Evolutionary conservation across 2,797 vertebrate species (phyloP), one percentile per base, ranked within the genome.

Genomic region (Menidia menidia): DNA sequence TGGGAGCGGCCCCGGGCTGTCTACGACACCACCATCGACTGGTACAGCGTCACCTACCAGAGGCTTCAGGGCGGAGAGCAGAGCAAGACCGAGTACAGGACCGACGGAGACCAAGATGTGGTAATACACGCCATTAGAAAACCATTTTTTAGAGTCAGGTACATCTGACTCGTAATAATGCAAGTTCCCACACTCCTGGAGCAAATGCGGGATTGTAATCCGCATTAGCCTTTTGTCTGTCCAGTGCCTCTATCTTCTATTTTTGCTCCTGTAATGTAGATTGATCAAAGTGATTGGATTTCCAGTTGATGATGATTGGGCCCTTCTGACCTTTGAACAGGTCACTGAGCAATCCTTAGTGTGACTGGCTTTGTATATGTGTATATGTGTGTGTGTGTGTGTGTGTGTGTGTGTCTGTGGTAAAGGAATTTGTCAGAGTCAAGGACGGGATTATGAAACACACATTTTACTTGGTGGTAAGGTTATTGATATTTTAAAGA

Each of bases 61-160:
- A 93, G 94, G 31, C 78, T 99, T 61, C 96, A 98, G 83, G 97
- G 95, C 74, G 89, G 81, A 55, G 93, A 96, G 69, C 93, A 95
- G 80, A 94, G 73, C 55, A 97, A 95, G 86, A 95, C 93, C n/a
- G 95, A 97, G 85, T 97, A 96, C 93, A 92, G 98, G 90, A 99
- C 98, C 0, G 98, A 99, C 52, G 98, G 97, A 75, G 98, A 99
- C 92, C 98, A 99, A 88, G 98, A 99, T 71, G 95, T 98, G 96
- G 98, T 99, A 96, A 85, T 92, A 33, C 41, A 13, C 41, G 11
- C 19, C 39, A 6, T 31, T 31, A 10, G 18, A 58, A 57, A 48
- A 51, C 6, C 67, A 55, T 1, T 51, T 60, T 19, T 48, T 57
- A 12, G 45, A 33, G 51, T 59, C n/a, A 47, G 39, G 11, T 53